phyloP scores from a whole-genome alignment of 2,888 invertebrate genomes.

The Willowsia nigromaculata region DNA sequence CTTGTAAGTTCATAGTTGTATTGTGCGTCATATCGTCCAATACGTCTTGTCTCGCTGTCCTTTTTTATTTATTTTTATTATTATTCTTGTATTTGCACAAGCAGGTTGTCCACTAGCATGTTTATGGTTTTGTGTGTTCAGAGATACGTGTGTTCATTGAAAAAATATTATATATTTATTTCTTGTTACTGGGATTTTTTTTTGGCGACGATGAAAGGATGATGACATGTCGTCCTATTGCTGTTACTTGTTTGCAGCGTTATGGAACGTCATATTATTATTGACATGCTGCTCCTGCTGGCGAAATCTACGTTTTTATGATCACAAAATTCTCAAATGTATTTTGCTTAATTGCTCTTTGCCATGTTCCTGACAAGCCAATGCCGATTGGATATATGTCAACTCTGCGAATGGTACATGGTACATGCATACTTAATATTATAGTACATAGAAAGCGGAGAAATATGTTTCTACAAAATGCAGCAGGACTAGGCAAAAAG shows the following conservation, averaged over 20 bases:
- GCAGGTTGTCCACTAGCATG: constrained; percentile 20
- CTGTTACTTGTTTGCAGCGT: constrained; percentile 25
- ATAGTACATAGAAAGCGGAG: background rate
- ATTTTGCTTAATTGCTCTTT: constrained; percentile 79
- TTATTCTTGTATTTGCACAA: constrained; percentile 25
- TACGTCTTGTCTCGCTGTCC: constrained; percentile 32
- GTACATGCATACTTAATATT: no score
- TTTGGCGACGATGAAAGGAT: constrained; percentile 35
- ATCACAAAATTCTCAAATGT: constrained; percentile 76
- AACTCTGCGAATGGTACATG: background rate
- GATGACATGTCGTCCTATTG: constrained; percentile 28
- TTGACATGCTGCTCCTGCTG: constrained; percentile 4
- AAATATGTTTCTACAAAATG: background rate
- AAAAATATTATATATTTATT: constrained; percentile 7
- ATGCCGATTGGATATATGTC: constrained; percentile 15
- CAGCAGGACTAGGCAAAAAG: background rate
- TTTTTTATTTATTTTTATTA: constrained; percentile 1
- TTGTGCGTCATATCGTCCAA: constrained; percentile 10
- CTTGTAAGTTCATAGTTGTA: background rate
- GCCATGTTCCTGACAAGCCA: constrained; percentile 74
- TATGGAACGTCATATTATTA: constrained; percentile 15
- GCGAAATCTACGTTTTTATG: constrained; percentile 18
- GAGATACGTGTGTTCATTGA: background rate
- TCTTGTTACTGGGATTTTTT: constrained; percentile 25
- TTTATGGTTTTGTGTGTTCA: background rate